Evolutionary conservation across 2,797 vertebrate genomes (phyloP).

Genomic region (Cetoscarus ocellatus): DNA sequence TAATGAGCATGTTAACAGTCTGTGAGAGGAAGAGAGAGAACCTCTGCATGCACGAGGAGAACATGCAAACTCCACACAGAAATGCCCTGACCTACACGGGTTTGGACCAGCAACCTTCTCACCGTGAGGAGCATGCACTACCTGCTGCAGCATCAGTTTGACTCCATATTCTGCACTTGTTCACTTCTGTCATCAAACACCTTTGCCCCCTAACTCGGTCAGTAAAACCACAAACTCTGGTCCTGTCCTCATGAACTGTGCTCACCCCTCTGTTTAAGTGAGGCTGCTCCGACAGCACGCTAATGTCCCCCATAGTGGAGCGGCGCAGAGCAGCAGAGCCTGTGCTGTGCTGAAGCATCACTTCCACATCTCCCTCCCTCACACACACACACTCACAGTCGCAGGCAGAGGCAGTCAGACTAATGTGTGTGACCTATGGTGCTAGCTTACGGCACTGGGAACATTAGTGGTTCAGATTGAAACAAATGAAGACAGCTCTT

Average conservation of each 20-base stretch:
- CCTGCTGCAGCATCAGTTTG: background rate
- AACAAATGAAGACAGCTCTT: conserved; percentile 82
- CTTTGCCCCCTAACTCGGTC: conserved; percentile 1
- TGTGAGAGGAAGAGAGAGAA: too few relatives aligned
- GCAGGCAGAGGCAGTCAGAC: conserved; percentile 46
- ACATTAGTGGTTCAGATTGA: conserved; percentile 81
- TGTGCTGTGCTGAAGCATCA: conserved; percentile 24
- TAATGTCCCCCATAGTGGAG: conserved; percentile 8
- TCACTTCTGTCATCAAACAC: background rate
- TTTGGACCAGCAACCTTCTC: too few relatives aligned
- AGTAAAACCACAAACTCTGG: conserved; percentile 3
- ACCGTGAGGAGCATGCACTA: too few relatives aligned
- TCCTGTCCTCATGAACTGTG: conserved; percentile 15
- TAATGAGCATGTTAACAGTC: too few relatives aligned
- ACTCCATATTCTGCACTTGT: background rate
- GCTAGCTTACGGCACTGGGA: conserved; percentile 74
- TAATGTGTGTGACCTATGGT: conserved; percentile 79
- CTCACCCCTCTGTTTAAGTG: background rate
- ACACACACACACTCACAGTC: conserved; percentile 28
- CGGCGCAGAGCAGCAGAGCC: conserved; percentile 21
- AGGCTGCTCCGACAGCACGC: conserved; percentile 6
- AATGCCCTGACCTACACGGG: too few relatives aligned
- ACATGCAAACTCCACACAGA: too few relatives aligned
- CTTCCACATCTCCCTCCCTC: background rate
- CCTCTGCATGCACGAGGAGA: too few relatives aligned